Evolutionary conservation across 2,113 vertebrate genomes (phyloP), one percentile per base, ranked within the genome.

Genomic region (Rhipidura dahli): DNA sequence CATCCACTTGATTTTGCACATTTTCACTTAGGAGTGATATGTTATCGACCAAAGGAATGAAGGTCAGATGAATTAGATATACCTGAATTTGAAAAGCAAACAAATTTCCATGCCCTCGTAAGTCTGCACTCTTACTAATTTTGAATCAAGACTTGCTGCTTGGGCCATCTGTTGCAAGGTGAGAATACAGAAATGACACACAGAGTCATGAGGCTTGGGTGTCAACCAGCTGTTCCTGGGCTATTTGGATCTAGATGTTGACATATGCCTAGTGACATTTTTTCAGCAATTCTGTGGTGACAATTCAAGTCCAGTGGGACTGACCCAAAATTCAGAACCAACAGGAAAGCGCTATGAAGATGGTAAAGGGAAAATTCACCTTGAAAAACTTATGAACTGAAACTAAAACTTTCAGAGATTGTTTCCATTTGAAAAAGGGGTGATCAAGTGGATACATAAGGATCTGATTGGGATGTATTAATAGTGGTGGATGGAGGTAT

Each of bases 241-340:
- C 51, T 83, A 17, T 53, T 30, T 75, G 65, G 57, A 83, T 68
- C 57, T 57, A 56, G 49, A 84, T 68, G n/a, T 13, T 92, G 51
- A 71, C 50, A 68, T 61, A 82, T 22, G 33, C n/a, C 37, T 27
- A 40, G 28, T 10, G 57, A 90, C 40, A 50, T 11, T 75, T 92
- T 90, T 73, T 87, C 70, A 87, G 49, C 26, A 90, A 30, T 39
- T 95, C 14, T 83, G 33, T 78, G 49, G 37, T 77, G 83, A 64
- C 26, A 90, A 50, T 35, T n/a, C n/a, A 91, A 82, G 47, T 40
- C 72, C 45, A 40, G 60, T 66, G 44, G 68, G 77, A 71, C 26
- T 80, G 81, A 70, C 50, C 59, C 71, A 96, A 94, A 83, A 56
- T 75, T 95, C 78, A 83, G 82, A 88, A 63, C 63, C 39, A 87